Evolutionary conservation across 2,113 vertebrate genomes (phyloP), one percentile per base, ranked within the genome.

Genomic region (Manacus vitellinus): DNA sequence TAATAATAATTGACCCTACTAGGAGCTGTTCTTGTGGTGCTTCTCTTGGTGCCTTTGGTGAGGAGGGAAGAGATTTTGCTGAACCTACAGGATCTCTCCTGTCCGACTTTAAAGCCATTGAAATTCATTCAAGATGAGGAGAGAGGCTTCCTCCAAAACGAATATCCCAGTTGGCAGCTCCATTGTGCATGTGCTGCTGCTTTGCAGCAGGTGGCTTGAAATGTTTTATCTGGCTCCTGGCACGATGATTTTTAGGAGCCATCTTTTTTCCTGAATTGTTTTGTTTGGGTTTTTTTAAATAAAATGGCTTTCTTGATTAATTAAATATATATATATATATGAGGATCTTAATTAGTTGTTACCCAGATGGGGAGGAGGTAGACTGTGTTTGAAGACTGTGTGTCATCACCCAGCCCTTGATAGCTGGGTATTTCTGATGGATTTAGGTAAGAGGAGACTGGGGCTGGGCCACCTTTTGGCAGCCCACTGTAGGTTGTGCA

Each of bases 111-210:
- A 59, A 89, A 72, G 12, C 17, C 4, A 2, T 46, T 65, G 47
- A 61, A 14, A 61, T 59, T 56, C 15, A 47, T 43, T 81, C 15
- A 41, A 41, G 43, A 41, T 55, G 31, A 81, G 31, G 52, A 79
- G 62, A 80, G 21, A 65, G 22, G 11, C 8, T 51, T 85, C 46
- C 54, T 54, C 51, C 11, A n/a, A 13, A 82, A 27, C 17, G 23
- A 35, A 12, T 46, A 17, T 28, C 19, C 24, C 22, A 54, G 28
- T 21, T 79, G 22, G 4, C 66, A 73, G 41, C 33, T 92, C 84
- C 20, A 2, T 6, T 37, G 59, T 27, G 30, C 56, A 6, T 0
- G 0, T 49, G 16, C 39, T 39, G 39, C 39, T 39, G 39, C 33
- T 46, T 84, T 70, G 59, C 51, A 58, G 49, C 39, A 71, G 61